These are phyloP conservation scores for Antheraea yamamai DNA, from an alignment of 2,888 invertebrate species.

Conservation along the genomic window DNA sequence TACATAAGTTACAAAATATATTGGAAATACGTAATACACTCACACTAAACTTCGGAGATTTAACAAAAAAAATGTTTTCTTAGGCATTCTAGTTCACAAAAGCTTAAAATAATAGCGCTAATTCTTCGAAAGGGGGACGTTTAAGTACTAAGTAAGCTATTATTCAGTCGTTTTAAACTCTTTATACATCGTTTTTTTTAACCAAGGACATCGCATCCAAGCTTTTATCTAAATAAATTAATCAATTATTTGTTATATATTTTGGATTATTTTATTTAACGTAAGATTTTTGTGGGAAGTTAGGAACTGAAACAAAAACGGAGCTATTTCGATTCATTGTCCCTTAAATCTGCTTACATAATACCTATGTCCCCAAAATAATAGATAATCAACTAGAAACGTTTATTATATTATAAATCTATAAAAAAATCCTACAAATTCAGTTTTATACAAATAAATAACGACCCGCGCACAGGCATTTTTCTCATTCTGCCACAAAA, in stretches of 20 bases:
- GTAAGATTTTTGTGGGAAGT: too few species aligned
- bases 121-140: not conserved
- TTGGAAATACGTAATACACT: not conserved
- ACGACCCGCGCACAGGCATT: not conserved
- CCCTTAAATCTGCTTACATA: not conserved
- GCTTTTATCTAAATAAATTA: not conserved
- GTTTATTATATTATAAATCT: not conserved
- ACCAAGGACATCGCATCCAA: not conserved
- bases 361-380: not conserved
- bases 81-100: constrained; percentile 4
- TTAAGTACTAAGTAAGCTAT: not conserved
- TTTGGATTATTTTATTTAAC: not conserved
- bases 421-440: constrained; percentile 8
- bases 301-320: too few species aligned
- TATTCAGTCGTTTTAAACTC: not conserved
- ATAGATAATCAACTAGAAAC: not conserved
- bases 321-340: too few species aligned
- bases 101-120: not conserved
- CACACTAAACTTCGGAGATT: not conserved
- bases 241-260: not conserved
- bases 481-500: not conserved
- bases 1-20: not conserved
- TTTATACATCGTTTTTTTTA: not conserved
- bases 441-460: constrained; percentile 17
- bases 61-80: constrained; percentile 4